Evolutionary conservation across 2,113 vertebrate species (phyloP).

Genomic region (Rhea americana): DNA sequence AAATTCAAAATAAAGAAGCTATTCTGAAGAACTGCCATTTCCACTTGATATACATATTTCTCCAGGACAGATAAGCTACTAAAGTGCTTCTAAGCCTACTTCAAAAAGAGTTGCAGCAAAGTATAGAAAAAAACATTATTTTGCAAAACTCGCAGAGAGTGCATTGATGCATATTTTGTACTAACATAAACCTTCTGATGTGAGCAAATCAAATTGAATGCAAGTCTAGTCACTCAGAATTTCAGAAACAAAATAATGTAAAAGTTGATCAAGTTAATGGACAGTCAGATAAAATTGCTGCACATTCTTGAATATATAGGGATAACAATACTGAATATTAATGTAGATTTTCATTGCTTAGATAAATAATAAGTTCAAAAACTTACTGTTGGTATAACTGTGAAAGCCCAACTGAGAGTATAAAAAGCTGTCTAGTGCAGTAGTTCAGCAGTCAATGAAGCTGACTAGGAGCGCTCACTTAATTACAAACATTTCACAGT

Average conservation of each 20-base stretch:
- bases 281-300: neutral
- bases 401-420: neutral
- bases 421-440: neutral
- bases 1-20: neutral
- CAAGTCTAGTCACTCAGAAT: neutral
- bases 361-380: neutral
- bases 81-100: neutral
- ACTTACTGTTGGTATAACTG: neutral
- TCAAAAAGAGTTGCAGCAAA: neutral
- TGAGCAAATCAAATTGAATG: neutral
- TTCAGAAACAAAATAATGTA: neutral
- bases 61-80: neutral
- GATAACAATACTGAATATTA: neutral
- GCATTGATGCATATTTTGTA: neutral
- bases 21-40: neutral
- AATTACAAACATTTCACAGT: neutral
- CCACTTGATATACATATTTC: neutral
- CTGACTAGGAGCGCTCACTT: neutral
- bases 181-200: neutral
- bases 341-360: neutral
- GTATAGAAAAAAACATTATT: neutral
- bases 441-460: neutral
- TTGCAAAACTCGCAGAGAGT: accelerated
- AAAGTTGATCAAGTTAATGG: neutral
- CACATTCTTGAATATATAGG: neutral